A percentile compares a stretch with the other conserved stretches of the same genome.
phyloP scores from a whole-genome alignment of 2,113 vertebrate species.

The Odobenus rosmarus region DNA sequence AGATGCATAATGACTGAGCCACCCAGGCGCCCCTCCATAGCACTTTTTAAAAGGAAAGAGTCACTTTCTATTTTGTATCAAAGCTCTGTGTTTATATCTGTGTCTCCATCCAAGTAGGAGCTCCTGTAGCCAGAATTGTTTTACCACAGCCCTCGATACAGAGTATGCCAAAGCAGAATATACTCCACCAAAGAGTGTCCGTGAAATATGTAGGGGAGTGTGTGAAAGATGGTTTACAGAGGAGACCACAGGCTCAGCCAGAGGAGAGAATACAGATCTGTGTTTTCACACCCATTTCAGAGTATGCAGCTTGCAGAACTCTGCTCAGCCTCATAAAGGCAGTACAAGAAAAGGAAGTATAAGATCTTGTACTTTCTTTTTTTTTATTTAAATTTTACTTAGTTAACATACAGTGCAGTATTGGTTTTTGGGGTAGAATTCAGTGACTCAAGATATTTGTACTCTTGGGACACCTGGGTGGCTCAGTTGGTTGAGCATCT shows the following conservation, averaged over 20 bases:
- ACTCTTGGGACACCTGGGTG: neutral
- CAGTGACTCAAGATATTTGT: neutral
- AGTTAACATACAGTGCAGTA: neutral
- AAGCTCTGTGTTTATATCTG: neutral
- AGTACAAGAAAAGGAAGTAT: too few species aligned
- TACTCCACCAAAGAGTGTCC: too few species aligned
- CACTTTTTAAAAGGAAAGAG: neutral
- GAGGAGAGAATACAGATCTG: too few species aligned
- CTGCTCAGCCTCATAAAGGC: neutral
- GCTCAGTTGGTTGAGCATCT: neutral
- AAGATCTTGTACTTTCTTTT: neutral
- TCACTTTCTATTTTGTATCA: neutral
- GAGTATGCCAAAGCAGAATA: neutral
- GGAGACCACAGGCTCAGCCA: too few species aligned
- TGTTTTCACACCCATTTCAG: rapidly evolving
- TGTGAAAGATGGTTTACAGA: neutral
- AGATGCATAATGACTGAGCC: too few species aligned
- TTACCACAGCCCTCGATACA: neutral
- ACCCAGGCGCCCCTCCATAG: too few species aligned
- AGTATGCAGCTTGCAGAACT: too few species aligned
- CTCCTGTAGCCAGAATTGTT: neutral
- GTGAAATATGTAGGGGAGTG: rapidly evolving
- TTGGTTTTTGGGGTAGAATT: neutral
- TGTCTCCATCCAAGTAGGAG: neutral
- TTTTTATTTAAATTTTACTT: neutral